Evolutionary conservation across 2,797 vertebrate species (phyloP).

Genomic region (Nannoperca australis): DNA sequence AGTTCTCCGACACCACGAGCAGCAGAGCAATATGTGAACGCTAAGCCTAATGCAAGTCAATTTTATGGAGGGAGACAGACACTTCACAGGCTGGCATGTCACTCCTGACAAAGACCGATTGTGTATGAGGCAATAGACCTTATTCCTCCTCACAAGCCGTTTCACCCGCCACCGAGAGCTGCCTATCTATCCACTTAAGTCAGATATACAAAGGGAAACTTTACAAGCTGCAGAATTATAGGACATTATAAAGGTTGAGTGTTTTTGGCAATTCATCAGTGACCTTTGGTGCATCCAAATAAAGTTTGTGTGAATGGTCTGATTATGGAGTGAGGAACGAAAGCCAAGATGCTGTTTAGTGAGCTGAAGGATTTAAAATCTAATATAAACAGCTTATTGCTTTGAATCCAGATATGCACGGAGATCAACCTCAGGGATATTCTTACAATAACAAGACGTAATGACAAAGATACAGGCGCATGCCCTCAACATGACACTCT

Average conservation of each 20-base stretch:
- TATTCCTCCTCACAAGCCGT: conserved; percentile 46
- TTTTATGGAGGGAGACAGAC: conserved; percentile 44
- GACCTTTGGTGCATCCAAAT: conserved; percentile 35
- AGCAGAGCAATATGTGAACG: conserved; percentile 62
- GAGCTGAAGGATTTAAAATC: conserved; percentile 63
- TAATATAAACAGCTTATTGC: conserved; percentile 69
- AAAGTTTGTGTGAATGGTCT: conserved; percentile 50
- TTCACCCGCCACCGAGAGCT: conserved; percentile 29
- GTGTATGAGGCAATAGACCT: conserved; percentile 47
- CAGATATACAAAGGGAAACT: conserved; percentile 45
- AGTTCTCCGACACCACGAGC: conserved; percentile 47
- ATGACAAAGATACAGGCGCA: conserved; percentile 23
- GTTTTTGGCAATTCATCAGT: conserved; percentile 47
- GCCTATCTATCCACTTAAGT: conserved; percentile 21
- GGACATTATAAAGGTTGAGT: conserved; percentile 40
- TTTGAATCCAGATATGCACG: conserved; percentile 35
- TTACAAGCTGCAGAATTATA: conserved; percentile 45
- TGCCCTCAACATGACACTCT: conserved; percentile 3
- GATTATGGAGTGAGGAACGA: conserved; percentile 38
- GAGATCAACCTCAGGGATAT: conserved; percentile 46
- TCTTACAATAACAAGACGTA: conserved; percentile 52
- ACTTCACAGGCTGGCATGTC: conserved; percentile 42
- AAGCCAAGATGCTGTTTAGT: conserved; percentile 49
- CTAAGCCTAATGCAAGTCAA: conserved; percentile 53
- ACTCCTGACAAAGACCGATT: conserved; percentile 64